Base-by-base conservation (phyloP, 2,113 vertebrate genomes). In the Patagioenas fasciata region DNA sequence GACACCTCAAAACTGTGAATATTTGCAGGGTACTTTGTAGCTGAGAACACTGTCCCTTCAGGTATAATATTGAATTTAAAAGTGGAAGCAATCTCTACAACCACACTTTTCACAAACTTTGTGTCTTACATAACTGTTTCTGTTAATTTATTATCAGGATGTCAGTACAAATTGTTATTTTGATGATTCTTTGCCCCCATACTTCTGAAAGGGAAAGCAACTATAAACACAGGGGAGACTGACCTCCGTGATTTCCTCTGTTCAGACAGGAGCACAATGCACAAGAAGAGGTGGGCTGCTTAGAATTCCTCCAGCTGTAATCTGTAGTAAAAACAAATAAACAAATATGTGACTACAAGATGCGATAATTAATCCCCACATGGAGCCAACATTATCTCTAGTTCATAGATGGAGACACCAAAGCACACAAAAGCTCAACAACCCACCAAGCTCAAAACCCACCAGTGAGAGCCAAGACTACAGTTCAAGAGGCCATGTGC, bases 241-340 rank as follows among this genome's bases (percentile, higher is more conserved):
- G 96, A 97, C 96, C 95, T 97, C 94, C 93, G 92, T 20, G 75
- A 90, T 88, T 95, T 97, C 95, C 94, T 95, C 88, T 88, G 82
- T 66, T 94, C 96, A 96, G 87, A 47, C 60, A 32, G 73, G 82
- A 95, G 88, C 67, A 97, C 94, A 96, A 91, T 88, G 80, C 26
- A 0, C 85, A 74, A 67, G 94, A 79, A 91, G 75, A 91, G 85
- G 89, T 77, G 88, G 88, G 88, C 83, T 95, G 88, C 78, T 96
- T 88, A 96, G 93, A 91, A 96, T 95, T 95, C 93, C 90, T 96
- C 85, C 90, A 96, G 89, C 90, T 95, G 93, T 91, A 96, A 94
- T 90, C 93, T 96, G 88, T 2, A 88, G 91, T 28, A 90, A 95
- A 96, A 95, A 89, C 95, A 96, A 97, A 97, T 90, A 97, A 96